Evolutionary conservation across 2,113 vertebrate genomes (phyloP).

Genomic region (Engraulis encrasicolus): DNA sequence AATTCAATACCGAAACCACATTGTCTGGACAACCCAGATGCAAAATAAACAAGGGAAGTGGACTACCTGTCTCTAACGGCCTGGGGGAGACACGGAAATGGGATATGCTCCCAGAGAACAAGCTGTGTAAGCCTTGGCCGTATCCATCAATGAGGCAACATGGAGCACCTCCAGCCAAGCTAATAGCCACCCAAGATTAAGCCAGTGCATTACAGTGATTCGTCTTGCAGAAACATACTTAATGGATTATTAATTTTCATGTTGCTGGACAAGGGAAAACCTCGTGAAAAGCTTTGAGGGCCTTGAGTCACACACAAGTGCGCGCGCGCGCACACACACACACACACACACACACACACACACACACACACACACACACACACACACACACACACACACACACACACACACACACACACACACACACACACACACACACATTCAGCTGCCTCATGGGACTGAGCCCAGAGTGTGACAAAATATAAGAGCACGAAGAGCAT

Average conservation of each 20-base stretch:
- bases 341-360: too few species aligned
- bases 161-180: conserved; percentile 28
- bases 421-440: too few species aligned
- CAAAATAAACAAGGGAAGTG: conserved; percentile 48
- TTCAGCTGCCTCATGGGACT: conserved; percentile 15
- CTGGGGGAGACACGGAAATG: conserved; percentile 58
- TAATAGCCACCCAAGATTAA: conserved; percentile 57
- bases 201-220: conserved; percentile 47
- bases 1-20: conserved; percentile 38
- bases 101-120: conserved; percentile 47
- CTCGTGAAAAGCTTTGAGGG: conserved; percentile 28
- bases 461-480: conserved; percentile 26
- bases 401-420: too few species aligned
- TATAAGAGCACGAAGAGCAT: too few species aligned
- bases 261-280: conserved; percentile 24
- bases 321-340: too few species aligned
- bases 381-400: too few species aligned
- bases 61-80: conserved; percentile 40
- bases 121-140: conserved; percentile 23
- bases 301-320: conserved; percentile 23
- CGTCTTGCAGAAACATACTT: conserved; percentile 48
- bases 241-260: conserved; percentile 50
- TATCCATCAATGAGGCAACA: conserved; percentile 54
- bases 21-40: conserved; percentile 37
- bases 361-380: too few species aligned